Conservation (phyloP, 2,888 invertebrate species). For the Dolichomitus sp. region DNA sequence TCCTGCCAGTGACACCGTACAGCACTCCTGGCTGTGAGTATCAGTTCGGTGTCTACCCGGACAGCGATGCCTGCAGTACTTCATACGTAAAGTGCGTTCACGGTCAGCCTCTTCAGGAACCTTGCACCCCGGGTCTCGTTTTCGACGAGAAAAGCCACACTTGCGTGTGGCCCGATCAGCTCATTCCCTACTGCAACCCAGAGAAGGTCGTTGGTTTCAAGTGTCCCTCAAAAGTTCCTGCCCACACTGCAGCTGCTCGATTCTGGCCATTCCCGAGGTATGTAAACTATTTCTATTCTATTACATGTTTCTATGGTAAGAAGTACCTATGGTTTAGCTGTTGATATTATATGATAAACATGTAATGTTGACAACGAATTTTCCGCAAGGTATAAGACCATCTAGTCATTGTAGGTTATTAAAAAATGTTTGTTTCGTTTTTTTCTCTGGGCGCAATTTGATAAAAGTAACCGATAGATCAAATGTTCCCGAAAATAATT, state of each 20-base stretch:
- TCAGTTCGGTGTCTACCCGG: constrained; percentile 96
- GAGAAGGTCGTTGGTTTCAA: constrained; percentile 97
- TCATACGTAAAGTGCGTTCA: constrained; percentile 95
- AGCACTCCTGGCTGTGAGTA: constrained; percentile 95
- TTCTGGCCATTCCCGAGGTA: constrained; percentile 96
- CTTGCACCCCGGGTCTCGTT: constrained; percentile 95
- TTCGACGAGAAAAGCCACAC: constrained; percentile 95
- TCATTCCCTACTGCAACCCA: constrained; percentile 95
- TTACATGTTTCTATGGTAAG: background rate
- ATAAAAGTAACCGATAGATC: too few species aligned
- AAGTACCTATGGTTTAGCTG: background rate
- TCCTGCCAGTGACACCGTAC: constrained; percentile 90
- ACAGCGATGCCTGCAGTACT: constrained; percentile 93
- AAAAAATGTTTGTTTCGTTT: too few species aligned
- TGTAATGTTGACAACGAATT: too few species aligned
- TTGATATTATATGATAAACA: too few species aligned
- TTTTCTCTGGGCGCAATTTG: too few species aligned
- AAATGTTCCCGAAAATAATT: too few species aligned
- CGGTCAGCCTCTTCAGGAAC: constrained; percentile 93
- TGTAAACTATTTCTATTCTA: background rate
- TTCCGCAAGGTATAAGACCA: too few species aligned
- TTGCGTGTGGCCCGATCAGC: constrained; percentile 98
- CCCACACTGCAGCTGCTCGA: constrained; percentile 93
- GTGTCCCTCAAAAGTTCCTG: constrained; percentile 95
- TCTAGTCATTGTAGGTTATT: too few species aligned